Evolutionary conservation across 2,113 vertebrate species (phyloP).

Genomic region (Alaudala cheleensis): DNA sequence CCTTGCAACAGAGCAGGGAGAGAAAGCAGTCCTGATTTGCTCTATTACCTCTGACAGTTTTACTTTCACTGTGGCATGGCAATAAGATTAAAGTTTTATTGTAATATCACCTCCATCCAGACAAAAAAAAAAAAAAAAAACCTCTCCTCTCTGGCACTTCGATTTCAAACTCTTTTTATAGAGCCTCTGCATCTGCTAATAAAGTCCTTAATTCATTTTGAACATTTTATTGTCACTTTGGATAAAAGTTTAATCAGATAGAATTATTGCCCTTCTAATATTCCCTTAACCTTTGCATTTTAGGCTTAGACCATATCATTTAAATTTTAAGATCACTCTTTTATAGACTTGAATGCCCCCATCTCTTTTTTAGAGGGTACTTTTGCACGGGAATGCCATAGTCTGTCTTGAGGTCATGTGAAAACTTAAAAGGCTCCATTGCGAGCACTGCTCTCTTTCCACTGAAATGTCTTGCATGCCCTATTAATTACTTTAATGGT

Average conservation of each 20-base stretch:
- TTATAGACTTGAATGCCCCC: slow-evolving; percentile 56
- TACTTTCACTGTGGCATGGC: slow-evolving; percentile 36
- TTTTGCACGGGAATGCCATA: neutral
- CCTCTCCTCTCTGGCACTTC: slow-evolving; percentile 8
- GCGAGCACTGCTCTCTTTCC: neutral
- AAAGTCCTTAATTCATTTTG: slow-evolving; percentile 64
- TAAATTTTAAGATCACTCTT: slow-evolving; percentile 69
- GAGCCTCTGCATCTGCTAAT: slow-evolving; percentile 52
- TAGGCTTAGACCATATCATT: slow-evolving; percentile 48
- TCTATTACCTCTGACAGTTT: slow-evolving; percentile 63
- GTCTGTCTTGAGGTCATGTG: slow-evolving; percentile 10
- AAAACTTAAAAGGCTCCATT: slow-evolving; percentile 17
- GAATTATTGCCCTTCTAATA: slow-evolving; percentile 71
- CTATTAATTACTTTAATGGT: slow-evolving; percentile 75
- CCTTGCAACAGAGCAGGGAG: neutral
- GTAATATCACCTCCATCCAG: slow-evolving; percentile 37
- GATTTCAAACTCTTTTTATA: slow-evolving; percentile 56
- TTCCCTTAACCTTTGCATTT: slow-evolving; percentile 73
- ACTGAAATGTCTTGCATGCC: neutral
- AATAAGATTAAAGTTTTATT: slow-evolving; percentile 66
- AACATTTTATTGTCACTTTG: slow-evolving; percentile 60
- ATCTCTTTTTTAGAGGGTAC: slow-evolving; percentile 19
- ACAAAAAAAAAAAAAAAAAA: slow-evolving; percentile 19
- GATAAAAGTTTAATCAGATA: slow-evolving; percentile 75
- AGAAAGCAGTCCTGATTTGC: slow-evolving; percentile 37